Conservation (phyloP, 2,888 invertebrate species). For the Eristalinus aeneus region DNA sequence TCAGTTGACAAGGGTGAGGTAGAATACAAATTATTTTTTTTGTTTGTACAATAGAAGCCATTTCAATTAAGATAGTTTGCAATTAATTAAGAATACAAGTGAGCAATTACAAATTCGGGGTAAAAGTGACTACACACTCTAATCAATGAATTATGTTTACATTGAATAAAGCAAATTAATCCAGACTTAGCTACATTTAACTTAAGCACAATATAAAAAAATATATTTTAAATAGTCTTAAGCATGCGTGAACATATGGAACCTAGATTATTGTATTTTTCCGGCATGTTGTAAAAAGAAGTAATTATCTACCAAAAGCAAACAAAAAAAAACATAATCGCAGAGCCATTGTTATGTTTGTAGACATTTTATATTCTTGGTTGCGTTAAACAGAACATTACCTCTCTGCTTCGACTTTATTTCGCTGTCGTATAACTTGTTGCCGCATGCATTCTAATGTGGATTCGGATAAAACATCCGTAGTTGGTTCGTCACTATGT, state of each 20-base stretch:
- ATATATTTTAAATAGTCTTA: background rate
- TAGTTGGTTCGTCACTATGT: slow-evolving; percentile 77
- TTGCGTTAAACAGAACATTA: slow-evolving; percentile 78
- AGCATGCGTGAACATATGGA: background rate
- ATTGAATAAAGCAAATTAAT: background rate
- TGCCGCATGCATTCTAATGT: slow-evolving; percentile 91
- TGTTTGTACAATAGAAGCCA: background rate
- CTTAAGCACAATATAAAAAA: background rate
- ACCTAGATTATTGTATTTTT: background rate
- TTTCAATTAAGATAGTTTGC: background rate
- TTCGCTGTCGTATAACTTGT: slow-evolving; percentile 89
- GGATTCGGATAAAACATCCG: slow-evolving; percentile 89
- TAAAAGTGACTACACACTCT: background rate
- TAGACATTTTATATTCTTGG: slow-evolving; percentile 18
- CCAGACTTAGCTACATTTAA: background rate
- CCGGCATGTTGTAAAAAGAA: background rate
- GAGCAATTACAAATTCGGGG: background rate
- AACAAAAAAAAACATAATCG: slow-evolving; percentile 61
- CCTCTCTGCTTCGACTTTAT: slow-evolving; percentile 92
- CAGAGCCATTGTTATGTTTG: slow-evolving; percentile 52
- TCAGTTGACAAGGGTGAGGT: background rate
- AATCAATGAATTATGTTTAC: background rate
- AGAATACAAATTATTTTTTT: background rate
- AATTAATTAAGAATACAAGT: background rate
- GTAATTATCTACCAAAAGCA: slow-evolving; percentile 58